Evolutionary conservation across 2,797 vertebrate species (phyloP), one percentile per base, ranked within the genome.

Genomic region (Diceros bicornis): DNA sequence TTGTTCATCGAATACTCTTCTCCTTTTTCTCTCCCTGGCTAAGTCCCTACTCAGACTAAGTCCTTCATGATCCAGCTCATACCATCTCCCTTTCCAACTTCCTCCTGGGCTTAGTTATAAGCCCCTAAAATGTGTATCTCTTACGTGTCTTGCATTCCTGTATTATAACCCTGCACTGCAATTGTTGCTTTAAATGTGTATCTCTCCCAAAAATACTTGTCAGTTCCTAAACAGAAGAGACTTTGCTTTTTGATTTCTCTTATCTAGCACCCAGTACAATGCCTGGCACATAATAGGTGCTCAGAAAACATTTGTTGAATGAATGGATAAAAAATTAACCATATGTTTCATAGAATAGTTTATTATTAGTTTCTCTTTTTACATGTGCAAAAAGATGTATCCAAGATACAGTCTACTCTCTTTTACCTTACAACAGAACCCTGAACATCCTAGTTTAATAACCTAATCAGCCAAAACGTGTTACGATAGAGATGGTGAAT

Each of bases 401-500:
- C 13, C 52, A 74, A 92, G 89, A 85, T 41, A 75, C 3, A 62
- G 1, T 77, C 55, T 91, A 37, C 20, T 68, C 34, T 0, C 4
- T 77, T 66, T 52, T 78, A 52, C 9, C n/a, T 79, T 12, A 50
- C 2, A 81, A 72, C 1, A 95, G 27, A 27, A 50, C 62, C 64
- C 27, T 1, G 34, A 95, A 47, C 29, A 88, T 59, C 2, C 34
- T 68, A 47, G 12, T 55, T 90, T 78, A 86, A 78, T n/a, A 96
- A 87, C 1, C 14, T 88, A 57, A 89, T 78, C 44, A 85, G 37
- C 57, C 57, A 47, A 77, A 85, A 16, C 4, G 29, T 37, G 57
- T 83, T 79, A 89, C 14, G 52, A 95, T 47, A 75, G 83, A 96
- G 34, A 84, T 82, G 37, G 25, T 89, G 44, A 89, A 77, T 89